Percentiles rank a stretch among this genome's conserved stretches.
Conservation (phyloP, 2,888 invertebrate species). For the Uloborus plumipes region DNA sequence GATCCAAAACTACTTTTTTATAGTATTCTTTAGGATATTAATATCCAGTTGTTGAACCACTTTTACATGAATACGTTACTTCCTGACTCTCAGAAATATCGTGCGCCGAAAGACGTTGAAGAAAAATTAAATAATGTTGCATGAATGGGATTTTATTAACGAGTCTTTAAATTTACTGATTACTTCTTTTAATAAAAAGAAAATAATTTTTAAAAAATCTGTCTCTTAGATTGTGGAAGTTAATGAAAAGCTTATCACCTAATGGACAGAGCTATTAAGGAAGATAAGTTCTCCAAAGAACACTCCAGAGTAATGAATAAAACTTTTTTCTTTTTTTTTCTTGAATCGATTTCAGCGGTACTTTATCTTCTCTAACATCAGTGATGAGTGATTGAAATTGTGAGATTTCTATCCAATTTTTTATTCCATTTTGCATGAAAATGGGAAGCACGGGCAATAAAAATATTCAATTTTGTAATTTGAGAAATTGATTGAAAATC, state of each 20-base stretch:
- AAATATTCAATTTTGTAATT: too few relatives aligned
- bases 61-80: too few relatives aligned
- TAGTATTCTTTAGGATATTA: too few relatives aligned
- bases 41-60: too few relatives aligned
- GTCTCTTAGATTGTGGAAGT: neutral
- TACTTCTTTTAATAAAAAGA: slow-evolving; percentile 3
- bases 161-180: slow-evolving; percentile 1
- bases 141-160: slow-evolving; percentile 2
- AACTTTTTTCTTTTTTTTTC: neutral
- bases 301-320: neutral
- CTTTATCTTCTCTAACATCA: too few relatives aligned
- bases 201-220: slow-evolving; percentile 2
- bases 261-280: neutral
- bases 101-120: neutral
- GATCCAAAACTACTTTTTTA: too few relatives aligned
- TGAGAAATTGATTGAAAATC: too few relatives aligned
- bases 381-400: too few relatives aligned
- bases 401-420: too few relatives aligned
- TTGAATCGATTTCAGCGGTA: too few relatives aligned
- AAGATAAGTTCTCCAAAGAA: neutral
- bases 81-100: neutral
- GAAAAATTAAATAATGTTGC: slow-evolving; percentile 1
- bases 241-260: slow-evolving; percentile 2
- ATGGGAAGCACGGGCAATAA: too few relatives aligned
- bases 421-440: too few relatives aligned